phyloP scores from a whole-genome alignment of 2,888 invertebrate genomes.

The Diaperis boleti region DNA sequence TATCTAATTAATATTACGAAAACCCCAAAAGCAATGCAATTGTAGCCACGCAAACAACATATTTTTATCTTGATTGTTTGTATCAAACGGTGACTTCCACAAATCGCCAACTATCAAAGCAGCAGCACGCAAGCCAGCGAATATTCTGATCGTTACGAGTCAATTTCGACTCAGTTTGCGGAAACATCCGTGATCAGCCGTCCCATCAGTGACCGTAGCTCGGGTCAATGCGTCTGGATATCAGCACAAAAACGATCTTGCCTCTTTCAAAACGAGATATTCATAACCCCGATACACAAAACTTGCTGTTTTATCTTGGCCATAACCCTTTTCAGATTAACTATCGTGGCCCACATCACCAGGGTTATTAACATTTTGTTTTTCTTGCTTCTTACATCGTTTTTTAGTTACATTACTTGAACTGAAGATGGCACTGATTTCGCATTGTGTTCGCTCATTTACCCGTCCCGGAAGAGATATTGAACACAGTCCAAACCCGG shows the following conservation, averaged over 20 bases:
- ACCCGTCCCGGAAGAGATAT: too few species aligned
- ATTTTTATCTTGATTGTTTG: conserved; percentile 50
- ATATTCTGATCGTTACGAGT: conserved; percentile 58
- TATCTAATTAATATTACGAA: conserved; percentile 38
- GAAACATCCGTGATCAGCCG: conserved; percentile 54
- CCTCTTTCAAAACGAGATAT: conserved; percentile 35
- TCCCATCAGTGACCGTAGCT: conserved; percentile 51
- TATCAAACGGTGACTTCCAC: conserved; percentile 52
- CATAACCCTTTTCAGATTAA: conserved; percentile 18
- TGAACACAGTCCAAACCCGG: too few species aligned
- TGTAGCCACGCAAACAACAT: conserved; percentile 47
- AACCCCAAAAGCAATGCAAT: conserved; percentile 24
- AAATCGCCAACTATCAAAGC: conserved; percentile 46
- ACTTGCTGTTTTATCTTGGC: conserved; percentile 21
- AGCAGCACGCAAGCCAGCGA: conserved; percentile 52
- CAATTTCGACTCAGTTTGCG: conserved; percentile 60
- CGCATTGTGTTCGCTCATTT: too few species aligned
- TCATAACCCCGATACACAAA: conserved; percentile 34
- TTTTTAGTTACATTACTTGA: not conserved
- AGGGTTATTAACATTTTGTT: conserved; percentile 10
- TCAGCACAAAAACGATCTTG: conserved; percentile 40
- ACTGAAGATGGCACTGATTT: not conserved
- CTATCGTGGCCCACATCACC: conserved; percentile 18
- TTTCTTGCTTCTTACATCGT: not conserved
- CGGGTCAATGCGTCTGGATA: conserved; percentile 52